A percentile compares a stretch with the other conserved stretches of the same genome.
Evolutionary conservation across 2,888 invertebrate species (phyloP).

Genomic region (Synergus gifuensis): DNA sequence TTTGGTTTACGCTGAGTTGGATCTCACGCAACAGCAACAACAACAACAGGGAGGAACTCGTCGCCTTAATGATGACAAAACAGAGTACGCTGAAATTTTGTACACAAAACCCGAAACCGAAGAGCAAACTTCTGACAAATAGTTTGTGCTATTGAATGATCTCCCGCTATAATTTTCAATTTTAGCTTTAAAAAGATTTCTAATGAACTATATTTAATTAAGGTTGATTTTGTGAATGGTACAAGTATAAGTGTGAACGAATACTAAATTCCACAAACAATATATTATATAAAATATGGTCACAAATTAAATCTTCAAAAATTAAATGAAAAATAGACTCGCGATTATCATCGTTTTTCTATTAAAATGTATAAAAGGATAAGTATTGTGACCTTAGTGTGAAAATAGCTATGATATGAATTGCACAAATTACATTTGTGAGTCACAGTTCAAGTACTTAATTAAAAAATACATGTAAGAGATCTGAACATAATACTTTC

Average conservation of each 20-base stretch:
- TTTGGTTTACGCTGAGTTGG: conserved; percentile 75
- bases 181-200: conserved; percentile 27
- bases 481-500: conserved; percentile 5
- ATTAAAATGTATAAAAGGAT: not conserved
- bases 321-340: not conserved
- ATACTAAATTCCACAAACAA: not conserved
- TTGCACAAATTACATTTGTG: not conserved
- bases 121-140: conserved; percentile 63
- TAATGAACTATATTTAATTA: conserved; percentile 10
- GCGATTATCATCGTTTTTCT: not conserved
- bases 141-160: conserved; percentile 45
- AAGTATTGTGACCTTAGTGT: not conserved
- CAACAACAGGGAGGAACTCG: conserved; percentile 68
- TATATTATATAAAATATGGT: too few relatives aligned
- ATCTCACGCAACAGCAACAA: conserved; percentile 70
- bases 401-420: not conserved
- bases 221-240: conserved; percentile 35
- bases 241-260: conserved; percentile 1
- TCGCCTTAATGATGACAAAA: conserved; percentile 81
- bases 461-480: conserved; percentile 15
- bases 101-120: conserved; percentile 82
- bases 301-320: not conserved
- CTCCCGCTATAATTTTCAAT: conserved; percentile 2
- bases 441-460: conserved; percentile 24
- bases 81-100: conserved; percentile 90